Evolutionary conservation across 2,113 vertebrate species (phyloP).

Genomic region (Trematocara nigrifrons): DNA sequence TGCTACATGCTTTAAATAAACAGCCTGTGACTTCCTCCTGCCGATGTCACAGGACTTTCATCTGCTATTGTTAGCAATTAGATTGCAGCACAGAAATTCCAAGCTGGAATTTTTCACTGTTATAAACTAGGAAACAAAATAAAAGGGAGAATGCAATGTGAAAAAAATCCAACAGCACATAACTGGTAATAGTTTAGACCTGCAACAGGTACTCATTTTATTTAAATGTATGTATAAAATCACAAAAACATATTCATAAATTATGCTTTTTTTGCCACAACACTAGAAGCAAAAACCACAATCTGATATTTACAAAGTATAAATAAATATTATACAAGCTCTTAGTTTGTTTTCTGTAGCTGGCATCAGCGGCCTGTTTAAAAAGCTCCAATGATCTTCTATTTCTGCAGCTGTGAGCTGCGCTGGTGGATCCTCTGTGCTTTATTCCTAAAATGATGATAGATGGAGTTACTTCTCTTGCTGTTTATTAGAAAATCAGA

Average conservation of each 20-base stretch:
- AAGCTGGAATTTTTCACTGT: not conserved
- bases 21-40: not conserved
- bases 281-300: not conserved
- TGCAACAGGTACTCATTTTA: not conserved
- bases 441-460: slow-evolving; percentile 14
- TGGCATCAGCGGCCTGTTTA: not conserved
- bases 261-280: not conserved
- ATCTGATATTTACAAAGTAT: not conserved
- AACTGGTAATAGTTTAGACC: not conserved
- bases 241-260: not conserved
- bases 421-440: slow-evolving; percentile 20
- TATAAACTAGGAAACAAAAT: not conserved
- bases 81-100: not conserved
- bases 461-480: not conserved
- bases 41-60: not conserved
- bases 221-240: not conserved
- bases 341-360: not conserved
- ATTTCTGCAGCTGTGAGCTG: fast-evolving
- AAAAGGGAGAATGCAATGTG: not conserved
- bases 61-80: not conserved
- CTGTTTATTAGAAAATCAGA: not conserved
- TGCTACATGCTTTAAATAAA: not conserved
- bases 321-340: not conserved
- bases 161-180: not conserved
- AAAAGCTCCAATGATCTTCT: not conserved